Conservation (phyloP, 2,888 invertebrate genomes). For the Rotaria socialis region DNA sequence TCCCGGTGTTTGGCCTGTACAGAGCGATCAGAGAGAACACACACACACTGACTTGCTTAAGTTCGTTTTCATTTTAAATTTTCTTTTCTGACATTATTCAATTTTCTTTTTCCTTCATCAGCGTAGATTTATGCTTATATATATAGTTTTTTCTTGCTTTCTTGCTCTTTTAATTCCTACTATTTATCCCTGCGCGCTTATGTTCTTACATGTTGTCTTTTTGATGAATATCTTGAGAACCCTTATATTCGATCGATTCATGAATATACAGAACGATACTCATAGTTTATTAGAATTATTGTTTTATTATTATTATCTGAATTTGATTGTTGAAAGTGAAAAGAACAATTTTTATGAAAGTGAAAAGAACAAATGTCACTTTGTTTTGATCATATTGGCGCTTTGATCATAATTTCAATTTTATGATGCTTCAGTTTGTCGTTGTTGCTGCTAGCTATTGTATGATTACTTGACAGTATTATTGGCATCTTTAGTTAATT, state of each 20-base stretch:
- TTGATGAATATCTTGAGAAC: not conserved
- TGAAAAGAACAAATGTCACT: no score
- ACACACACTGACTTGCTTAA: not conserved
- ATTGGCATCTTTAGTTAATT: not conserved
- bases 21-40: conserved; percentile 9
- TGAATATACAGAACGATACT: not conserved
- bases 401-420: not conserved
- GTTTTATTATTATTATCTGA: no score
- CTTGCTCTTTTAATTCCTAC: not conserved
- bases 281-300: no score
- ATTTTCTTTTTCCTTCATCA: not conserved
- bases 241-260: not conserved
- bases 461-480: not conserved
- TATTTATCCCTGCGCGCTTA: not conserved
- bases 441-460: not conserved
- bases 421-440: not conserved
- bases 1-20: conserved; percentile 34
- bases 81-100: not conserved
- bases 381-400: not conserved
- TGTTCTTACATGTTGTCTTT: not conserved
- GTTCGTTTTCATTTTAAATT: not conserved
- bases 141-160: not conserved
- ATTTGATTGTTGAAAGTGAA: no score
- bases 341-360: no score
- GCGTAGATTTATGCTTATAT: not conserved